Evolutionary conservation across 2,797 vertebrate genomes (phyloP).

Genomic region (Glossophaga mutica): DNA sequence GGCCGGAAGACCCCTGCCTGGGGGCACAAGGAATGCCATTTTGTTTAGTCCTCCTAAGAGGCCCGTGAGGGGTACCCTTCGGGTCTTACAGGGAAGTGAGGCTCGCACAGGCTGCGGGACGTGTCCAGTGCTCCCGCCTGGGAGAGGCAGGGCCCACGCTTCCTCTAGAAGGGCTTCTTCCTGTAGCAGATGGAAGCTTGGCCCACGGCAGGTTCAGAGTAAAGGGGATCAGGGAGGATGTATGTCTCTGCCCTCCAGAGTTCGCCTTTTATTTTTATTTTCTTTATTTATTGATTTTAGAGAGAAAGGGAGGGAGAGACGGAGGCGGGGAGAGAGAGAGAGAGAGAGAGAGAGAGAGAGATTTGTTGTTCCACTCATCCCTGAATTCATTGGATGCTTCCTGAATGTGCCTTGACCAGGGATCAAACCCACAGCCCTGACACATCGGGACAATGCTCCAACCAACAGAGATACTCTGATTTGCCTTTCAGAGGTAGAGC

Average conservation of each 20-base stretch:
- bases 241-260: not conserved
- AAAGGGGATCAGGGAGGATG: not conserved
- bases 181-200: not conserved
- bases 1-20: not conserved
- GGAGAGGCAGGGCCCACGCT: not conserved
- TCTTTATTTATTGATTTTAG: not conserved
- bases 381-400: not conserved
- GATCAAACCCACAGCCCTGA: not conserved
- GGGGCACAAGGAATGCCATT: not conserved
- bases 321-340: not conserved
- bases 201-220: not conserved
- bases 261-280: not conserved
- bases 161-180: not conserved
- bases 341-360: not conserved
- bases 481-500: not conserved
- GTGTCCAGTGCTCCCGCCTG: accelerated
- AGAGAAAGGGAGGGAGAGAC: not conserved
- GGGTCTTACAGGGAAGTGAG: not conserved
- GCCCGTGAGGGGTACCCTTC: not conserved
- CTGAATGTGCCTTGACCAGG: too few species aligned
- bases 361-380: not conserved
- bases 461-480: not conserved
- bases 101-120: accelerated
- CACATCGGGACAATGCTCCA: not conserved
- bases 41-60: conserved; percentile 7